A percentile compares a stretch with the other conserved stretches of the same genome.
Conservation (phyloP, 2,113 vertebrate species). For the Gallinago media region DNA sequence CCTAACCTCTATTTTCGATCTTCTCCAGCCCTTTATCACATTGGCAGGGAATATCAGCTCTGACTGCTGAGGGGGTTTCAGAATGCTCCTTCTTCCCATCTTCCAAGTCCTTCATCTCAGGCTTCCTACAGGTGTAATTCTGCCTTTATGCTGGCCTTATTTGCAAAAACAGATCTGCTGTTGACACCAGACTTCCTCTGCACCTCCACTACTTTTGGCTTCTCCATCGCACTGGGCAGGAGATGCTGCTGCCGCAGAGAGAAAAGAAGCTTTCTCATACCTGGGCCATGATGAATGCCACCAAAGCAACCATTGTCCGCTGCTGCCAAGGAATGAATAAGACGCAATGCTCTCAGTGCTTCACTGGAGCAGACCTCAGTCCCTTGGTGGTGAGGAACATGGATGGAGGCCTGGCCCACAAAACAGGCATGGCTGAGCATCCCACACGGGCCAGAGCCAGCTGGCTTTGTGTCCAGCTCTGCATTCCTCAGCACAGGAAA, state of each 20-base stretch:
- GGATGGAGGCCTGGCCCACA: neutral
- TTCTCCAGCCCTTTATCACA: neutral
- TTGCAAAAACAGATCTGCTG: neutral
- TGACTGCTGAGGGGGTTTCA: neutral
- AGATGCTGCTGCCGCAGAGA: neutral
- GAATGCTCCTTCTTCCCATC: neutral
- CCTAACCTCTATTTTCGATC: rapidly evolving
- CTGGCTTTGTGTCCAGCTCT: no score
- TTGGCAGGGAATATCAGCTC: neutral
- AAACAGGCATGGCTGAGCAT: neutral
- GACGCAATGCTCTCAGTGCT: neutral
- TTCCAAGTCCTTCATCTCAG: neutral
- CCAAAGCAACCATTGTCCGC: neutral
- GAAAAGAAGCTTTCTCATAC: neutral
- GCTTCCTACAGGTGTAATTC: neutral
- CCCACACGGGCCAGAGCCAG: neutral
- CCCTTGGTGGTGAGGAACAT: neutral
- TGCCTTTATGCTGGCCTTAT: neutral
- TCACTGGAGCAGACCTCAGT: neutral
- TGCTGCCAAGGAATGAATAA: neutral
- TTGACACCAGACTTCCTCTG: neutral
- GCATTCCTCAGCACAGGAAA: no score
- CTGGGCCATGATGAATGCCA: neutral
- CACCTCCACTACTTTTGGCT: neutral
- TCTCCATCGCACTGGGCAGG: neutral